phyloP scores from a whole-genome alignment of 2,797 vertebrate species.

The Eurystomus glaucurus region DNA sequence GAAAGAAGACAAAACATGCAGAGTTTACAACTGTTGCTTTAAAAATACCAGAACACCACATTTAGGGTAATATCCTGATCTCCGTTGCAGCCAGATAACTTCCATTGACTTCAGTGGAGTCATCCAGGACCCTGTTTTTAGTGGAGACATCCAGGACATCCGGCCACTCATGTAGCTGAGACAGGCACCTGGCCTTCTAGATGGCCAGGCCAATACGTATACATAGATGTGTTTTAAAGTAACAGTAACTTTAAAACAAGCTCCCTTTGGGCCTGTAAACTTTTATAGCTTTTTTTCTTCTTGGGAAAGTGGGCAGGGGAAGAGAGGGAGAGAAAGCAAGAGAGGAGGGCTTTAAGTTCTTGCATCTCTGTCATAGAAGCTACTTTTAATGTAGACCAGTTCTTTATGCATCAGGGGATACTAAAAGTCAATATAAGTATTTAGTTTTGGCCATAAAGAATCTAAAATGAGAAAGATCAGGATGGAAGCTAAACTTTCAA shows the following conservation, averaged over 20 bases:
- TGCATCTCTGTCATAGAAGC: neutral
- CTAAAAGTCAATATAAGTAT: slow-evolving; percentile 57
- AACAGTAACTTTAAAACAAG: slow-evolving; percentile 35
- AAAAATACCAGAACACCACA: neutral
- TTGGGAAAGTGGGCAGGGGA: neutral
- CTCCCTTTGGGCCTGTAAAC: neutral
- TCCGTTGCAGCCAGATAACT: neutral
- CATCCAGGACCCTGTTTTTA: neutral
- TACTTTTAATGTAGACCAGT: neutral
- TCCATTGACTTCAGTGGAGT: neutral
- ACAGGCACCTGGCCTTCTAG: neutral
- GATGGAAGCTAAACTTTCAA: slow-evolving; percentile 52
- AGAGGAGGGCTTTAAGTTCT: slow-evolving; percentile 1
- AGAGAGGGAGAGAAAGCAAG: neutral
- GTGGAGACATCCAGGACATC: too few relatives aligned
- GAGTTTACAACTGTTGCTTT: slow-evolving; percentile 8
- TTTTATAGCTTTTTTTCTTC: slow-evolving; percentile 26
- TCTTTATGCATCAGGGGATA: neutral
- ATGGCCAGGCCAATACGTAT: neutral
- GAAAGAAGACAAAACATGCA: neutral
- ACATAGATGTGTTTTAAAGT: slow-evolving; percentile 52
- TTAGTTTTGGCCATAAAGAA: slow-evolving; percentile 58
- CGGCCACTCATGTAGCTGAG: neutral
- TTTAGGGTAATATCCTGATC: neutral
- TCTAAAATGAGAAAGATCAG: slow-evolving; percentile 38